Evolutionary conservation across 2,888 invertebrate species (phyloP).

Genomic region (Urechis unicinctus): DNA sequence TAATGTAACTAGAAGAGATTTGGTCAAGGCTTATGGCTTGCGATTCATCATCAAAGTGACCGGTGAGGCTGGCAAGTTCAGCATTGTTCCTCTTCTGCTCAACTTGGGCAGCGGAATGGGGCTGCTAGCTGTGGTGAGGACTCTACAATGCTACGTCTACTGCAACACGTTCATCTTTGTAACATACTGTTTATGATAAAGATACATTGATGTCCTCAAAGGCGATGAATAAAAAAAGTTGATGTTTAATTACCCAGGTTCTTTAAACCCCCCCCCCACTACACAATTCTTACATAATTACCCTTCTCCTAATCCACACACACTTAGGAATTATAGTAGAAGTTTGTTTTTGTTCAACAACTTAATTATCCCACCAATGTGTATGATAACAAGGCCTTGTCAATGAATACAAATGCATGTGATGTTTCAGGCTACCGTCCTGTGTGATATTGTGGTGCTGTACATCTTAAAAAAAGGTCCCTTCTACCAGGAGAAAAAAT

Average conservation of each 20-base stretch:
- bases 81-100: constrained; percentile 51
- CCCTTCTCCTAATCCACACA: neutral
- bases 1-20: constrained; percentile 38
- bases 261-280: too few relatives aligned
- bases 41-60: constrained; percentile 52
- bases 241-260: too few relatives aligned
- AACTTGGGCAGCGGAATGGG: constrained; percentile 55
- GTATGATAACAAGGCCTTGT: too few relatives aligned
- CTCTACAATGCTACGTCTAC: too few relatives aligned
- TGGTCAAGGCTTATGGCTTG: constrained; percentile 53
- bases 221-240: too few relatives aligned
- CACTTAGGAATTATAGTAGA: neutral
- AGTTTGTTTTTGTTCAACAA: neutral
- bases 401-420: neutral
- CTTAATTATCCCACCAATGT: neutral
- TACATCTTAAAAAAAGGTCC: constrained; percentile 46
- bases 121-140: constrained; percentile 52
- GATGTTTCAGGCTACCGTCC: constrained; percentile 46
- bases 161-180: too few relatives aligned
- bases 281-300: too few relatives aligned
- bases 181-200: too few relatives aligned
- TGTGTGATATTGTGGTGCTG: constrained; percentile 52
- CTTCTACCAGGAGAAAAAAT: constrained; percentile 48
- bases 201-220: too few relatives aligned
- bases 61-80: constrained; percentile 54